Evolutionary conservation across 1,140 invertebrate genomes (phyloP).

Genomic region (Nasonia vitripennis): DNA sequence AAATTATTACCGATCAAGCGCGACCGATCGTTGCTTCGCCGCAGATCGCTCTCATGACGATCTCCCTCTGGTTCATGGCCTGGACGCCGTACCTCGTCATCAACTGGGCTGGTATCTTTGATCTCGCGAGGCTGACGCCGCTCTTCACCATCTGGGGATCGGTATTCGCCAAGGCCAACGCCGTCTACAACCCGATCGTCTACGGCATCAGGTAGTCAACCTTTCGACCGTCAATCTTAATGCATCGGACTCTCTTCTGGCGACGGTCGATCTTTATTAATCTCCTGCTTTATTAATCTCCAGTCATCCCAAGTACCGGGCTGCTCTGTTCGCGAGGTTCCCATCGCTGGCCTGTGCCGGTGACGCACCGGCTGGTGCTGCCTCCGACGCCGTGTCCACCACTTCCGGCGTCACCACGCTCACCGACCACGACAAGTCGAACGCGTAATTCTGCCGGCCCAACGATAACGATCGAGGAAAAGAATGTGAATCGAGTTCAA

Average conservation of each 20-base stretch:
- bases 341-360: slow-evolving; percentile 79
- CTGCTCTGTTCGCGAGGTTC: slow-evolving; percentile 82
- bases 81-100: slow-evolving; percentile 91
- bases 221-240: background rate
- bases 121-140: slow-evolving; percentile 80
- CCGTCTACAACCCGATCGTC: slow-evolving; percentile 89
- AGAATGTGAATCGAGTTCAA: background rate
- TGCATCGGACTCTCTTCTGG: too few species aligned
- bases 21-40: background rate
- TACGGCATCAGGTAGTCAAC: slow-evolving; percentile 83
- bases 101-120: slow-evolving; percentile 85
- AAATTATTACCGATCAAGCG: too few species aligned
- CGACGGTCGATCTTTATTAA: background rate
- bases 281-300: slow-evolving; percentile 74
- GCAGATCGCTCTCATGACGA: slow-evolving; percentile 86
- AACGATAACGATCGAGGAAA: background rate
- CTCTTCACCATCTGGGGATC: slow-evolving; percentile 87
- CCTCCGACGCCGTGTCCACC: slow-evolving; percentile 61
- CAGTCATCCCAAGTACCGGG: slow-evolving; percentile 86
- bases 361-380: slow-evolving; percentile 19
- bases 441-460: slow-evolving; percentile 69
- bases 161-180: slow-evolving; percentile 86
- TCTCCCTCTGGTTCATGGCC: slow-evolving; percentile 88
- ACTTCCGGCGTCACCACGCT: slow-evolving; percentile 65
- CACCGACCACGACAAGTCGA: slow-evolving; percentile 74